phyloP scores from a whole-genome alignment of 35 echinoderm and acorn worm species.

The Nesometra sesokonis region DNA sequence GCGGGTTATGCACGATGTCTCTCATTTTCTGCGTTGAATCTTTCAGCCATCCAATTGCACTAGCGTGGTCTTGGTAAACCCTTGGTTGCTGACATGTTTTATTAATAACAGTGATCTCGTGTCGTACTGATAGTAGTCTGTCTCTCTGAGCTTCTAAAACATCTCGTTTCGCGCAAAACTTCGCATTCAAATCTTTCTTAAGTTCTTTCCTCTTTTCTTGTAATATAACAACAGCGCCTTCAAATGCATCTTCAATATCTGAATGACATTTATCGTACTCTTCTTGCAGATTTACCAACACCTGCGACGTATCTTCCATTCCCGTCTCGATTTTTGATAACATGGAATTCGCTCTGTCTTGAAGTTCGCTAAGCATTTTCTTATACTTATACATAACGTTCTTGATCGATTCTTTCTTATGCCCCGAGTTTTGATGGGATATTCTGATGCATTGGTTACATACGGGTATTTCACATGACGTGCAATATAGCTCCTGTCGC shows the following conservation, averaged over 20 bases:
- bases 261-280: background rate
- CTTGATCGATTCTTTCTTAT: background rate
- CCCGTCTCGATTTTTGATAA: background rate
- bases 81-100: background rate
- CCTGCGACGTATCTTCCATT: background rate
- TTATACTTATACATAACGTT: background rate
- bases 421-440: background rate
- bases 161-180: background rate
- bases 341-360: background rate
- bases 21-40: background rate
- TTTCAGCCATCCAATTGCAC: background rate
- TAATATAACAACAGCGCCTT: background rate
- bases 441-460: background rate
- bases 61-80: background rate
- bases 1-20: background rate
- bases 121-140: background rate
- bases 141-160: background rate
- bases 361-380: background rate
- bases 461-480: background rate
- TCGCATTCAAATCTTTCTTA: background rate
- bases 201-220: background rate
- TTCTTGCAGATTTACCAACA: background rate
- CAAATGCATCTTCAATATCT: background rate
- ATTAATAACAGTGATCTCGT: background rate
- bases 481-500: background rate